phyloP scores from a whole-genome alignment of 2,888 invertebrate genomes.

The Cheilosia pagana region DNA sequence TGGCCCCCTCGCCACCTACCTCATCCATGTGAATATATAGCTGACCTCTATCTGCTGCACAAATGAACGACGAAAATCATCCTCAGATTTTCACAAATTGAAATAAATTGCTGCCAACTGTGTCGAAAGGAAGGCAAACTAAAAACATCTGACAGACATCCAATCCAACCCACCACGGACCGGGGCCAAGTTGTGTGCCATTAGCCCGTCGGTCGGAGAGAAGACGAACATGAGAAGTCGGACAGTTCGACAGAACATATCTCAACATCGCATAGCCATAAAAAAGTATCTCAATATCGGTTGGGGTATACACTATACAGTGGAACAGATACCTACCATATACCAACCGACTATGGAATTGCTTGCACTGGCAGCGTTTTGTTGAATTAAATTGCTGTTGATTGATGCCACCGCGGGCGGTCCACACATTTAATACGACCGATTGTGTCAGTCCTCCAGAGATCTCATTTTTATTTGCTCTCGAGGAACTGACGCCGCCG shows the following conservation, averaged over 20 bases:
- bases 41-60: constrained; percentile 61
- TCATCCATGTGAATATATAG: constrained; percentile 14
- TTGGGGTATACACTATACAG: constrained; percentile 34
- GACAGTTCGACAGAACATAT: constrained; percentile 69
- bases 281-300: constrained; percentile 71
- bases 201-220: constrained; percentile 16
- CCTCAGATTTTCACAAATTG: constrained; percentile 73
- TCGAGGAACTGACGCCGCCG: constrained; percentile 49
- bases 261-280: constrained; percentile 56
- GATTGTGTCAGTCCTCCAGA: constrained; percentile 72
- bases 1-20: constrained; percentile 4
- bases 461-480: constrained; percentile 64
- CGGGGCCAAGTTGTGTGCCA: constrained; percentile 49
- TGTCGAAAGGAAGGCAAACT: constrained; percentile 58
- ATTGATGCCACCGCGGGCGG: constrained; percentile 79
- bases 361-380: constrained; percentile 48
- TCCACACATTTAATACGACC: constrained; percentile 73
- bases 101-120: constrained; percentile 75
- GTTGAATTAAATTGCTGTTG: constrained; percentile 76
- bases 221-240: constrained; percentile 44
- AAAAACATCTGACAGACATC: constrained; percentile 58
- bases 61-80: constrained; percentile 61
- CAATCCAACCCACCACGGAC: constrained; percentile 24
- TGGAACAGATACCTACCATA: constrained; percentile 28
- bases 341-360: constrained; percentile 7